A percentile compares a stretch with the other conserved stretches of the same genome.
phyloP scores from a whole-genome alignment of 1,140 invertebrate species.

The Colletes gigas region DNA sequence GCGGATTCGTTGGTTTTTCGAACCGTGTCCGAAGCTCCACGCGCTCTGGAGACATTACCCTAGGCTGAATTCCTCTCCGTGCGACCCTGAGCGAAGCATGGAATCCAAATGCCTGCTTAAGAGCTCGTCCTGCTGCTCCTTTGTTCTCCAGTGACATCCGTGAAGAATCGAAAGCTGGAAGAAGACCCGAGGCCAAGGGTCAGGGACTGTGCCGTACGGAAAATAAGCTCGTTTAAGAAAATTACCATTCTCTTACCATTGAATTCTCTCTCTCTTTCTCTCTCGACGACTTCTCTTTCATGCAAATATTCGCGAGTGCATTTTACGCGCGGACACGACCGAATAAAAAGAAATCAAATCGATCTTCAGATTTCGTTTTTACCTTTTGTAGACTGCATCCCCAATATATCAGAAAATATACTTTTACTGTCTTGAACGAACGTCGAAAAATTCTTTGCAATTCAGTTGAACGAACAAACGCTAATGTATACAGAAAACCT shows the following conservation, averaged over 20 bases:
- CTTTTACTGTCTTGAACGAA: too few species aligned
- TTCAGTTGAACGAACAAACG: too few species aligned
- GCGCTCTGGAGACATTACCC: slow-evolving; percentile 27
- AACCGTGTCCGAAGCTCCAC: background rate
- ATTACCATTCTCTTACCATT: slow-evolving; percentile 45
- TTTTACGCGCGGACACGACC: background rate
- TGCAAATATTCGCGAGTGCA: slow-evolving; percentile 5
- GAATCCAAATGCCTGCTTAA: slow-evolving; percentile 63
- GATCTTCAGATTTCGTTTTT: too few species aligned
- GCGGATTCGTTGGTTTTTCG: background rate
- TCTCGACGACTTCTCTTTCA: slow-evolving; percentile 31
- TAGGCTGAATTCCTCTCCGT: slow-evolving; percentile 41
- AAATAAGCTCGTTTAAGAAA: slow-evolving; percentile 50
- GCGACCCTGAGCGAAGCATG: slow-evolving; percentile 38
- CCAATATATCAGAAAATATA: too few species aligned
- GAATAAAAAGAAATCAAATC: background rate
- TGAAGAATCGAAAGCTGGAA: slow-evolving; percentile 56
- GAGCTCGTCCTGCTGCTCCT: slow-evolving; percentile 48
- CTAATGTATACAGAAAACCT: too few species aligned
- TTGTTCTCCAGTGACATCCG: slow-evolving; percentile 56
- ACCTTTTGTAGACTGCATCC: too few species aligned
- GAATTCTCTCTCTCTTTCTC: background rate
- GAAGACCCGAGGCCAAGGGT: slow-evolving; percentile 33
- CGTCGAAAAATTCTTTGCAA: too few species aligned
- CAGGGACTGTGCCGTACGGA: slow-evolving; percentile 25